Percentiles rank a stretch among this genome's conserved stretches.
These are phyloP conservation scores for Ptilorrhoa leucosticta DNA, from an alignment of 2,113 vertebrate species.

Conservation along the genomic window DNA sequence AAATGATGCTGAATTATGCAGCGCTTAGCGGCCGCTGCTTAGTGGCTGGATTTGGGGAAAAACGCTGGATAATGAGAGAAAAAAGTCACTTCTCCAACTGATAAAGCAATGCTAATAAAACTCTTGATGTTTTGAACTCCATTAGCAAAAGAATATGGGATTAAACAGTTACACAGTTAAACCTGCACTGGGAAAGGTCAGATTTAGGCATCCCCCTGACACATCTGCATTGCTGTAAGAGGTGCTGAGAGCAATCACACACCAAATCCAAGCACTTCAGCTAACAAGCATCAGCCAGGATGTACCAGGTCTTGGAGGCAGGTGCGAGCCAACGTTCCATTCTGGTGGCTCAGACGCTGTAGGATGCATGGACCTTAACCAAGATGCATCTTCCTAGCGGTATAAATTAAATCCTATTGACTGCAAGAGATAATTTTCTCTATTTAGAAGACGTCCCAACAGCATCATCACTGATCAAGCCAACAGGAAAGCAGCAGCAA, in stretches of 20 bases:
- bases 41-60: neutral
- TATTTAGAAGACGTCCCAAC: neutral
- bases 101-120: neutral
- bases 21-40: neutral
- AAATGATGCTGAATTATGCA: constrained; percentile 60
- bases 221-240: neutral
- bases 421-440: neutral
- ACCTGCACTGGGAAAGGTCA: neutral
- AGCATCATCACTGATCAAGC: neutral
- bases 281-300: neutral
- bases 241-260: neutral
- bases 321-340: neutral
- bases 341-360: neutral
- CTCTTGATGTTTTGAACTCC: neutral
- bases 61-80: neutral
- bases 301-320: neutral
- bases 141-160: neutral
- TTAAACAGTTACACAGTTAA: neutral
- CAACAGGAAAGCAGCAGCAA: neutral
- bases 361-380: neutral
- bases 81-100: neutral
- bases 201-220: neutral
- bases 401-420: neutral
- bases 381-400: neutral
- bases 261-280: neutral